Conservation (phyloP, 2,797 vertebrate species). For the Eurystomus glaucurus region DNA sequence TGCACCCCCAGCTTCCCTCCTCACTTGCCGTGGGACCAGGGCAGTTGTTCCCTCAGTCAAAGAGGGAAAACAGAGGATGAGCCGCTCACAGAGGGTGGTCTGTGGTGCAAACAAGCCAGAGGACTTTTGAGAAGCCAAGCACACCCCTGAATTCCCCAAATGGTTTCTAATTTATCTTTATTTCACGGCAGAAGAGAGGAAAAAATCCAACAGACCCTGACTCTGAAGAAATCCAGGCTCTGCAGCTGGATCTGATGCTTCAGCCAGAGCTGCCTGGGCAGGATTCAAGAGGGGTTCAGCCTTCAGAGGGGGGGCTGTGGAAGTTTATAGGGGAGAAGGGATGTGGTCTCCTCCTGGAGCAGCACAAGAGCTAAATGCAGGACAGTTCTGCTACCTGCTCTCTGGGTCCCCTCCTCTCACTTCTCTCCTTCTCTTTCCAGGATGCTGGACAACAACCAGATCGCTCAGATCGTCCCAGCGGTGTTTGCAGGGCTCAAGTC, state of each 20-base stretch:
- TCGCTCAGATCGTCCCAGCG: constrained; percentile 50
- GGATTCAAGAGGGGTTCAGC: rapidly evolving
- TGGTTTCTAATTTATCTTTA: background rate
- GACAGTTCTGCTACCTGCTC: background rate
- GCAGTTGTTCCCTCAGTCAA: background rate
- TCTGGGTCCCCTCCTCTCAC: rapidly evolving
- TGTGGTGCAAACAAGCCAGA: background rate
- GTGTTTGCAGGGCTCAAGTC: constrained; percentile 73
- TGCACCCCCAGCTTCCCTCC: background rate
- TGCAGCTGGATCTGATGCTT: background rate
- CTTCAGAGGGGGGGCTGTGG: background rate
- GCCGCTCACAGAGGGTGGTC: background rate
- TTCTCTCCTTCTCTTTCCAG: background rate
- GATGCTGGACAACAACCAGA: constrained; percentile 78
- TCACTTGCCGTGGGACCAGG: background rate
- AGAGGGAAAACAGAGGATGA: background rate
- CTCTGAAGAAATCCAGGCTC: background rate
- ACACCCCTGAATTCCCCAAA: background rate
- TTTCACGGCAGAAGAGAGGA: background rate
- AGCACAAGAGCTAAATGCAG: rapidly evolving
- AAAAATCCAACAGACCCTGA: background rate
- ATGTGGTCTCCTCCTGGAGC: rapidly evolving
- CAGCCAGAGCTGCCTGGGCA: background rate
- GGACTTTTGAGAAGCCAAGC: background rate
- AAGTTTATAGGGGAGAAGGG: background rate